phyloP scores from a whole-genome alignment of 2,797 vertebrate genomes.

The Thaleichthys pacificus region DNA sequence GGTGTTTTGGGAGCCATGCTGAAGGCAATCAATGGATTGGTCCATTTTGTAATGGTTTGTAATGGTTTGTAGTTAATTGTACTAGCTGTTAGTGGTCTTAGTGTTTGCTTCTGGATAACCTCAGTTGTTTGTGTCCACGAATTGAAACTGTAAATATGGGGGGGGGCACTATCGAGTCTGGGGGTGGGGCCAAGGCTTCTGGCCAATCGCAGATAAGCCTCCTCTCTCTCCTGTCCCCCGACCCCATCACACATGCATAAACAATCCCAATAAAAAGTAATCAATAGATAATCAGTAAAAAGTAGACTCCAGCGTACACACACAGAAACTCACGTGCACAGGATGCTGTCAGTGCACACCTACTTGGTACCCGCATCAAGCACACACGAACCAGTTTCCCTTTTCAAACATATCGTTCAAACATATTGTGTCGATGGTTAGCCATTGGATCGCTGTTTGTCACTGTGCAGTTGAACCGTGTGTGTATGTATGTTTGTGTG shows the following conservation, averaged over 20 bases:
- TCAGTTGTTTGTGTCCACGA: conserved; percentile 35
- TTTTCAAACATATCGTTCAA: conserved; percentile 52
- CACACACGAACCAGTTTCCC: conserved; percentile 55
- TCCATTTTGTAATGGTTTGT: conserved; percentile 55
- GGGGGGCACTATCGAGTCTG: conserved; percentile 25
- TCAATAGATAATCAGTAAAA: not conserved
- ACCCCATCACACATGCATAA: not conserved
- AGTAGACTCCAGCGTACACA: not conserved
- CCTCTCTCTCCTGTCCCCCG: not conserved
- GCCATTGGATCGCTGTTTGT: conserved; percentile 45
- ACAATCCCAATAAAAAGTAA: not conserved
- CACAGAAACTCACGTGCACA: conserved; percentile 13
- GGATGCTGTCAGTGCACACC: conserved; percentile 23
- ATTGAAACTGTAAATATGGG: conserved; percentile 50
- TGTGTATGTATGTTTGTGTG: conserved; percentile 43
- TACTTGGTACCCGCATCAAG: conserved; percentile 32
- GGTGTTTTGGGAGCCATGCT: conserved; percentile 48
- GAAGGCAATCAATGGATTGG: conserved; percentile 55
- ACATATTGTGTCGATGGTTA: conserved; percentile 37
- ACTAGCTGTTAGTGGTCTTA: conserved; percentile 61
- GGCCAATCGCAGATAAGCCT: conserved; percentile 8
- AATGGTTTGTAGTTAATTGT: conserved; percentile 53
- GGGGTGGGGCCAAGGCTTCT: conserved; percentile 25
- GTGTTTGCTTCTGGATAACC: conserved; percentile 54
- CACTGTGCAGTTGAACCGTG: conserved; percentile 53